Base-by-base conservation (phyloP, 2,888 invertebrate genomes). In the Mycalesis mineus region DNA sequence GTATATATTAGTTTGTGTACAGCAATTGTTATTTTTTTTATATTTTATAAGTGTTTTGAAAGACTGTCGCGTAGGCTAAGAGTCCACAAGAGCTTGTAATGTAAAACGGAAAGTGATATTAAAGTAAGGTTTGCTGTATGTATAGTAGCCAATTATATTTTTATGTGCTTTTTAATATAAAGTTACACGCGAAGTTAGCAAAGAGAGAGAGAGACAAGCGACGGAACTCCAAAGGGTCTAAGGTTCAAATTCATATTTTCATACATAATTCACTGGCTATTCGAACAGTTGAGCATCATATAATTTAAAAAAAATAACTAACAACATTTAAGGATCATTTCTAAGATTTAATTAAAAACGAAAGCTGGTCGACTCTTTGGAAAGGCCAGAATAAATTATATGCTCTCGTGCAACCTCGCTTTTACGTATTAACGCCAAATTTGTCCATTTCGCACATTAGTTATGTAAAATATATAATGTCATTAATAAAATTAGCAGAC, bases 21-120 rank as follows among this genome's bases (percentile, higher is more conserved):
- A 36, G 1, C 36, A 33, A 11, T 9, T 36, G 7, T 36, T 4
- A 40, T 33, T 22, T 2, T 54, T 48, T 47, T 52, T 45, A 50
- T 37, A 57, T 56, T 61, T 17, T 53, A 48, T 62, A 39, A 54
- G 52, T 55, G 41, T 47, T n/a, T 31, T 15, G 61, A 65, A 66
- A 68, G 67, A 68, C 67, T 69, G 67, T 55, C 33, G 52, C 40
- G 31, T 57, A 63, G 55, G 47, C 31, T 60, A 63, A 61, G 22
- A 22, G 60, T 56, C 45, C 40, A 36, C 33, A 57, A 58, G 66
- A 67, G 65, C 62, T 65, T 68, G 67, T 51, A 40, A 29, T 66
- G 67, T 51, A 41, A 40, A 31, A 37, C 71, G 72, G 75, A 77
- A 81, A 47, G 82, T 82, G 82, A 82, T 78, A 81, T 70, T 80